Conservation (phyloP, 2,888 invertebrate species). For the Phyllotreta striolata region DNA sequence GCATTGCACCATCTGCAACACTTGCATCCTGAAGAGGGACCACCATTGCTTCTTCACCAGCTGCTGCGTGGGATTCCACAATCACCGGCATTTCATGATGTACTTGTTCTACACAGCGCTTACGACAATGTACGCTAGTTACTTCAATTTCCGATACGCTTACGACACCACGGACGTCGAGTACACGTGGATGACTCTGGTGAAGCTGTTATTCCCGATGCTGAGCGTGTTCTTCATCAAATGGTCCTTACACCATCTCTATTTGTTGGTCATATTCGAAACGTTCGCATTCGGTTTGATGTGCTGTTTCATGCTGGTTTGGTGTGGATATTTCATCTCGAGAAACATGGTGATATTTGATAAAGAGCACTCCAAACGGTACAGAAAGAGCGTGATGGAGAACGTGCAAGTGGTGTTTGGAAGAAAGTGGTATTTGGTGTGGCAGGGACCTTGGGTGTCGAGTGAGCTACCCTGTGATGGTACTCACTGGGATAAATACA, state of each 20-base stretch:
- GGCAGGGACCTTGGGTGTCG: conserved; percentile 79
- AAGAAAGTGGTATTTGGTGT: conserved; percentile 77
- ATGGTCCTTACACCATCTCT: conserved; percentile 71
- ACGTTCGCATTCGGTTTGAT: conserved; percentile 74
- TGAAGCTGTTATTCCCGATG: conserved; percentile 79
- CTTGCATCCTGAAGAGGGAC: conserved; percentile 87
- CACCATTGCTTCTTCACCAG: conserved; percentile 90
- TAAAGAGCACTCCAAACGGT: conserved; percentile 56
- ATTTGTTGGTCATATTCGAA: conserved; percentile 74
- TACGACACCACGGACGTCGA: conserved; percentile 66
- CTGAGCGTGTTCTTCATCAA: conserved; percentile 72
- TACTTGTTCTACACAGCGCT: conserved; percentile 78
- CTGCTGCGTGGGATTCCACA: conserved; percentile 87
- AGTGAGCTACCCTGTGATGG: conserved; percentile 85
- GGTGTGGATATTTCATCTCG: conserved; percentile 74
- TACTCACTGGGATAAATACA: conserved; percentile 64
- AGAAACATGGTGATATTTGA: conserved; percentile 82
- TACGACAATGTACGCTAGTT: conserved; percentile 74
- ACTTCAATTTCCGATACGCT: conserved; percentile 75
- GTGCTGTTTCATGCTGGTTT: conserved; percentile 72
- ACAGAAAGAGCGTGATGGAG: conserved; percentile 47
- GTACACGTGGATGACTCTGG: conserved; percentile 64
- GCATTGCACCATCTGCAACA: conserved; percentile 86
- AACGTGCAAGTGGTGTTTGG: conserved; percentile 84
- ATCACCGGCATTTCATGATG: conserved; percentile 85